Evolutionary conservation across 2,888 invertebrate species (phyloP).

Genomic region (Argyresthia albistria): DNA sequence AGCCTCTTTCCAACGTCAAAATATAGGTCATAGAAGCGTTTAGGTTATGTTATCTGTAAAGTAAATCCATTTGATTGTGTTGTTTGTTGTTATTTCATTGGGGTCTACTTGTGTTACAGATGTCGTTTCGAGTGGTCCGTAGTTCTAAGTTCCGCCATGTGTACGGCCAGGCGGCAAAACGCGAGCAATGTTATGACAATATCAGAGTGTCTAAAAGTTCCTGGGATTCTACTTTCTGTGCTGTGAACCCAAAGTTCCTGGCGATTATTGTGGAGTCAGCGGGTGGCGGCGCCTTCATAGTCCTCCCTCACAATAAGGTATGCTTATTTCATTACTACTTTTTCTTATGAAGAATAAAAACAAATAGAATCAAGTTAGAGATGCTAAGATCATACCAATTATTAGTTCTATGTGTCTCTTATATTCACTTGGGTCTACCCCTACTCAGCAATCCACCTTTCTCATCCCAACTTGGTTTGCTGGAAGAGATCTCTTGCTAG

Average conservation of each 20-base stretch:
- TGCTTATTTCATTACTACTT: constrained; percentile 15
- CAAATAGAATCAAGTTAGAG: no score
- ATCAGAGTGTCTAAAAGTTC: constrained; percentile 97
- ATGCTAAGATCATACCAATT: no score
- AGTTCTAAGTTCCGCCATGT: constrained; percentile 99
- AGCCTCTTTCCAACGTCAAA: constrained; percentile 48
- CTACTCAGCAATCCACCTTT: no score
- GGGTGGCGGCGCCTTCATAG: constrained; percentile 96
- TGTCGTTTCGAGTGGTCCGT: constrained; percentile 97
- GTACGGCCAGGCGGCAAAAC: constrained; percentile 88
- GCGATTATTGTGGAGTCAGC: constrained; percentile 98
- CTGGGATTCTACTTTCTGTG: constrained; percentile 98
- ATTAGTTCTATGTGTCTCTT: no score
- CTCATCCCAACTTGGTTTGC: no score
- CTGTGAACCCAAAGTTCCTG: constrained; percentile 97
- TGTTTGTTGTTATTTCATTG: constrained; percentile 35
- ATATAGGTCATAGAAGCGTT: constrained; percentile 62
- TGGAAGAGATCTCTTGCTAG: no score
- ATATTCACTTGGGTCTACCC: no score
- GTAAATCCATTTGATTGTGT: constrained; percentile 38
- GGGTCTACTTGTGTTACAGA: constrained; percentile 58
- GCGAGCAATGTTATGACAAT: constrained; percentile 98
- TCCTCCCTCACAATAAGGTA: constrained; percentile 94
- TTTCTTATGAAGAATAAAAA: no score
- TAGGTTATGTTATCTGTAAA: constrained; percentile 65